Evolutionary conservation across 2,113 vertebrate species (phyloP).

Genomic region (Corydoras maculifer): DNA sequence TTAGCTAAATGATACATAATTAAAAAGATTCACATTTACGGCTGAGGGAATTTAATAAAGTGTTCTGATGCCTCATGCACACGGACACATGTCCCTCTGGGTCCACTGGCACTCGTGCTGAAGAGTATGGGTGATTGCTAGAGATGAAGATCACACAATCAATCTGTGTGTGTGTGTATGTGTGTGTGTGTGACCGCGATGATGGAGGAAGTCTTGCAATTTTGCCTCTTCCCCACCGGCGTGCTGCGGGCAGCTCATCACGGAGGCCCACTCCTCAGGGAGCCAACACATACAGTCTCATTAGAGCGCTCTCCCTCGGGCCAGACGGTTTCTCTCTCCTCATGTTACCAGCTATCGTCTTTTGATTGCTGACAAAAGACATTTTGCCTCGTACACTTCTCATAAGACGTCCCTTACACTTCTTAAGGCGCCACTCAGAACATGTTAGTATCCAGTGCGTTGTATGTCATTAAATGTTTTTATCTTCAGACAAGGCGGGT

Average conservation of each 20-base stretch:
- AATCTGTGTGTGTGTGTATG: not conserved
- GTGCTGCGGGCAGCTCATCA: conserved; percentile 33
- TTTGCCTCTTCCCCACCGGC: conserved; percentile 10
- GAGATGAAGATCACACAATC: too few relatives aligned
- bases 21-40: too few relatives aligned
- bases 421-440: not conserved
- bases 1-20: too few relatives aligned
- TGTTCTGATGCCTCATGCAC: too few relatives aligned
- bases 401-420: not conserved
- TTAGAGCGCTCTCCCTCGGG: conserved; percentile 26
- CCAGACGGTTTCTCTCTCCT: conserved; percentile 13
- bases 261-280: conserved; percentile 22
- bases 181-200: conserved; percentile 2
- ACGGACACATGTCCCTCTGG: too few relatives aligned
- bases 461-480: not conserved
- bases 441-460: conserved; percentile 1
- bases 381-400: not conserved
- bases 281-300: conserved; percentile 29
- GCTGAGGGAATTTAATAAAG: too few relatives aligned
- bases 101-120: too few relatives aligned
- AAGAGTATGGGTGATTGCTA: too few relatives aligned
- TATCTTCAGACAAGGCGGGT: not conserved
- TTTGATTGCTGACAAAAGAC: not conserved
- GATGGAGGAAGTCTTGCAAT: not conserved
- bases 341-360: not conserved